Percentiles rank a stretch among this genome's conserved stretches.
Evolutionary conservation across 64 coral and sea anemone species (phyloP).

Genomic region (Pocillopora damicornis): DNA sequence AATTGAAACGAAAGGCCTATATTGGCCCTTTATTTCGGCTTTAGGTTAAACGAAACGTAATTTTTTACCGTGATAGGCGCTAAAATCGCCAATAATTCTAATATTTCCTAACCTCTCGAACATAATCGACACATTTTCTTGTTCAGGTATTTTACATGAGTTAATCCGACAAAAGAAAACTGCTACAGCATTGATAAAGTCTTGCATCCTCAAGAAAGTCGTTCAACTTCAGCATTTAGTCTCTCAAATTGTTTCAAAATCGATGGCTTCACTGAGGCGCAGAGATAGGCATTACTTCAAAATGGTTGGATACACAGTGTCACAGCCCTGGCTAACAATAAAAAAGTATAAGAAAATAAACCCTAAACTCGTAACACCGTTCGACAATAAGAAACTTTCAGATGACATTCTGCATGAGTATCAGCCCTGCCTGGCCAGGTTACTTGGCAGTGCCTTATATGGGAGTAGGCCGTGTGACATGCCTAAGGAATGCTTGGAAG

Average conservation of each 20-base stretch:
- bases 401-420: slow-evolving; percentile 36
- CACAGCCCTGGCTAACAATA: slow-evolving; percentile 60
- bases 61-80: no score
- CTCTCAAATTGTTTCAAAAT: slow-evolving; percentile 5
- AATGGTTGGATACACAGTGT: slow-evolving; percentile 52
- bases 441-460: slow-evolving; percentile 54
- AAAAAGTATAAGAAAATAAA: slow-evolving; percentile 41
- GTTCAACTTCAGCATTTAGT: background rate
- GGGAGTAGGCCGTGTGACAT: slow-evolving; percentile 56
- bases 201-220: background rate
- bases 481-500: slow-evolving; percentile 50
- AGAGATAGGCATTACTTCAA: slow-evolving; percentile 52
- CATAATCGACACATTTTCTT: background rate
- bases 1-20: no score
- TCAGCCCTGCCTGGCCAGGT: slow-evolving; percentile 64
- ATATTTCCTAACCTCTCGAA: no score
- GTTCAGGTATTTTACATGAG: background rate
- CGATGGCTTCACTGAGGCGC: slow-evolving; percentile 19
- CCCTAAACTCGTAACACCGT: background rate
- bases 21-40: no score
- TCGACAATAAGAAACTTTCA: slow-evolving; percentile 4
- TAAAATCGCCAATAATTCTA: no score
- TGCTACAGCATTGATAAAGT: background rate
- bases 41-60: no score
- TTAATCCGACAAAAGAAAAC: background rate